phyloP scores from a whole-genome alignment of 2,888 invertebrate species.

The Andrena praecox region DNA sequence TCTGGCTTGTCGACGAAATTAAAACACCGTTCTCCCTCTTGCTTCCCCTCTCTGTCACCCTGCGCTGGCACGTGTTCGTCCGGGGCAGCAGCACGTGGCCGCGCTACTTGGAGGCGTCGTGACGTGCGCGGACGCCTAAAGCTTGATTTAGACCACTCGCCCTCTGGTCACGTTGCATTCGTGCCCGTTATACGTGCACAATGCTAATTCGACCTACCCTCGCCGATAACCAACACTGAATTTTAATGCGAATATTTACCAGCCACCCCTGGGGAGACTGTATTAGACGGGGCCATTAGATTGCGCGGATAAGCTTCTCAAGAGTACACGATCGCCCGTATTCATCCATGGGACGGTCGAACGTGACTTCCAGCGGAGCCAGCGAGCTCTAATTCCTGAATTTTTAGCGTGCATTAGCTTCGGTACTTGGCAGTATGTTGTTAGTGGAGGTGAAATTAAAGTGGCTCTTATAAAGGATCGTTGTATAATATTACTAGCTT shows the following conservation, averaged over 20 bases:
- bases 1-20: constrained; percentile 59
- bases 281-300: constrained; percentile 31
- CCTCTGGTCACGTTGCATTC: constrained; percentile 43
- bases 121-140: constrained; percentile 50
- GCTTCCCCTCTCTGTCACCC: neutral
- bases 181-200: constrained; percentile 29
- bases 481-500: neutral
- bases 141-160: constrained; percentile 39
- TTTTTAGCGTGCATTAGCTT: neutral
- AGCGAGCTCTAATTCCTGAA: neutral
- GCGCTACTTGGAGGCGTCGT: constrained; percentile 9
- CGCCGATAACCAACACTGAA: constrained; percentile 39
- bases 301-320: neutral
- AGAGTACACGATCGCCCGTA: constrained; percentile 9
- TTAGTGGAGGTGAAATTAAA: neutral
- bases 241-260: constrained; percentile 57
- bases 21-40: constrained; percentile 25
- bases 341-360: neutral
- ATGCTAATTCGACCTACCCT: constrained; percentile 29
- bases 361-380: neutral
- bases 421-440: neutral
- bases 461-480: neutral
- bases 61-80: neutral
- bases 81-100: constrained; percentile 23
- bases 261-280: neutral